Evolutionary conservation across 2,113 vertebrate genomes (phyloP).

Genomic region (Lophochroa leadbeateri): DNA sequence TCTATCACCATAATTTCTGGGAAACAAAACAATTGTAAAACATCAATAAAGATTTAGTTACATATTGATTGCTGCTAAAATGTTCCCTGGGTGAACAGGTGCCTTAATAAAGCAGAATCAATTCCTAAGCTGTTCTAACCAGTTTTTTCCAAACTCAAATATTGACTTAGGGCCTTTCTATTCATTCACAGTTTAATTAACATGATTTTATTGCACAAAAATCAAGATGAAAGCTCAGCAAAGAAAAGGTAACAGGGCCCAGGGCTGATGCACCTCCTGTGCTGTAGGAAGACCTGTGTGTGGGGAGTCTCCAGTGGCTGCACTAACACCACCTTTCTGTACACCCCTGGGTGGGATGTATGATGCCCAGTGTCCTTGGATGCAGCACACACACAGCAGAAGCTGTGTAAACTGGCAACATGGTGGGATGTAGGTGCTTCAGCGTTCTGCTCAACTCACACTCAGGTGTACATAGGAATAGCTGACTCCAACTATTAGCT

Average conservation of each 20-base stretch:
- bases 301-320: background rate
- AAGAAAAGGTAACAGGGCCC: background rate
- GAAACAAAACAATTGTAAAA: slow-evolving; percentile 60
- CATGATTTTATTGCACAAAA: slow-evolving; percentile 41
- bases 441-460: background rate
- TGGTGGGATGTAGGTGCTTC: accelerated
- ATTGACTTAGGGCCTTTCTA: slow-evolving; percentile 40
- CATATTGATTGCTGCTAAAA: slow-evolving; percentile 63
- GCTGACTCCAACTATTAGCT: background rate
- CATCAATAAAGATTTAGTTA: slow-evolving; percentile 61
- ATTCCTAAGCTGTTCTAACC: slow-evolving; percentile 46
- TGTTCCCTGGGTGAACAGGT: slow-evolving; percentile 39
- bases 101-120: slow-evolving; percentile 64
- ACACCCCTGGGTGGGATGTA: background rate
- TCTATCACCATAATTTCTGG: slow-evolving; percentile 24
- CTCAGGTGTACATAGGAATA: too few species aligned
- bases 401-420: background rate
- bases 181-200: slow-evolving; percentile 52
- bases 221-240: background rate
- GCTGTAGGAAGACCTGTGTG: background rate
- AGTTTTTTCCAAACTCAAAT: slow-evolving; percentile 40
- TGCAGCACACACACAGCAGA: accelerated
- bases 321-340: background rate
- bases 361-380: background rate
- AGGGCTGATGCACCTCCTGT: background rate